These are phyloP conservation scores for Monodelphis domestica DNA, from an alignment of 2,797 vertebrate species.

Conservation along the genomic window DNA sequence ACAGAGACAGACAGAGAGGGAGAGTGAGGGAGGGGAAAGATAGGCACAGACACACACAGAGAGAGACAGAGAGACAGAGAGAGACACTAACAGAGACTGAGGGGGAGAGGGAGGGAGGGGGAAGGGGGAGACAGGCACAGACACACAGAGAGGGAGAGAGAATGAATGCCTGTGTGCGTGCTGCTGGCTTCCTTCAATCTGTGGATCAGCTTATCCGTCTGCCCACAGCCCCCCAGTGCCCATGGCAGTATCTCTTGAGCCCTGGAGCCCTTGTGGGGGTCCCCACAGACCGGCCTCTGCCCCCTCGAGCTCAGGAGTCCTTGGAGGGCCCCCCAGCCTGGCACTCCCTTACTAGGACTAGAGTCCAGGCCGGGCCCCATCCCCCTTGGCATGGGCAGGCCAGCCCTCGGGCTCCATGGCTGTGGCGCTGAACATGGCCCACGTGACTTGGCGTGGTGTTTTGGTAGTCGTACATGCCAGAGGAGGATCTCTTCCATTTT, in stretches of 20 bases:
- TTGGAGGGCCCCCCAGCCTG: fast-evolving
- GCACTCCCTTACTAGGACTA: too few relatives aligned
- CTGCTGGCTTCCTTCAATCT: slow-evolving; percentile 59
- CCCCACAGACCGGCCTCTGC: not conserved
- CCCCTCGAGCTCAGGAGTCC: not conserved
- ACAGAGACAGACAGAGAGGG: too few relatives aligned
- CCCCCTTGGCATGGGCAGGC: not conserved
- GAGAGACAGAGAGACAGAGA: too few relatives aligned
- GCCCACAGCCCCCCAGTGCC: not conserved
- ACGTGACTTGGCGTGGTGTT: slow-evolving; percentile 14
- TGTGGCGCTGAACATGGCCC: slow-evolving; percentile 32
- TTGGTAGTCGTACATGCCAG: slow-evolving; percentile 63
- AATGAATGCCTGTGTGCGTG: not conserved
- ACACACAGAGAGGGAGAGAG: not conserved
- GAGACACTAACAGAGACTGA: too few relatives aligned
- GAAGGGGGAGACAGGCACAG: not conserved
- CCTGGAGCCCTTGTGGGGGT: slow-evolving; percentile 11
- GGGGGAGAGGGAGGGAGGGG: not conserved
- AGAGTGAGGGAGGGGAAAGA: too few relatives aligned
- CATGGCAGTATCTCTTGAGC: not conserved
- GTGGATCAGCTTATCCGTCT: slow-evolving; percentile 52
- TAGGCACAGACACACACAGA: too few relatives aligned
- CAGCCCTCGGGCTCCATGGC: not conserved
- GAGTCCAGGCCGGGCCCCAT: too few relatives aligned
- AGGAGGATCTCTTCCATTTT: slow-evolving; percentile 77